phyloP scores from a whole-genome alignment of 2,888 invertebrate species.

The Melipona bicolor region DNA sequence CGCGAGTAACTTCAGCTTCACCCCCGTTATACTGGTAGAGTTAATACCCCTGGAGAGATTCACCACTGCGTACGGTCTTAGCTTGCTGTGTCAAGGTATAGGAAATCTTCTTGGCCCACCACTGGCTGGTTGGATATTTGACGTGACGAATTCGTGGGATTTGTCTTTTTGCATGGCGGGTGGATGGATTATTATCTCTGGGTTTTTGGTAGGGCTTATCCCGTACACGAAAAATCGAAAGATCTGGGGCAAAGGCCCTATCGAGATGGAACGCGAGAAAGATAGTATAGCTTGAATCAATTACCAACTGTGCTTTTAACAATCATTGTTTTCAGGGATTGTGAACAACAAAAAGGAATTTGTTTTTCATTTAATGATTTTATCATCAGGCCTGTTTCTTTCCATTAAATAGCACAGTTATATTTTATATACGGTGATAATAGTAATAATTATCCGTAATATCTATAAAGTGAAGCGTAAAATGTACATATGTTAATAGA shows the following conservation, averaged over 20 bases:
- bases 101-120: conserved; percentile 97
- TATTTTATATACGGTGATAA: conserved; percentile 27
- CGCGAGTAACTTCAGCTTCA: conserved; percentile 96
- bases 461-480: conserved; percentile 21
- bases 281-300: conserved; percentile 67
- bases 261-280: conserved; percentile 84
- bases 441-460: conserved; percentile 8
- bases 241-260: conserved; percentile 86
- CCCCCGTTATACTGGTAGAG: conserved; percentile 94
- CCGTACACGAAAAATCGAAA: conserved; percentile 88
- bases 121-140: conserved; percentile 91
- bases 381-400: background rate
- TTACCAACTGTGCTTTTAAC: background rate
- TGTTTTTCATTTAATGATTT: conserved; percentile 4
- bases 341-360: background rate
- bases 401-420: background rate
- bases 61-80: conserved; percentile 96
- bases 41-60: conserved; percentile 95
- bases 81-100: conserved; percentile 95
- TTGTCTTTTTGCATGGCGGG: conserved; percentile 93
- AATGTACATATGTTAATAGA: conserved; percentile 30
- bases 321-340: background rate
- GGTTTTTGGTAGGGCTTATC: conserved; percentile 88
- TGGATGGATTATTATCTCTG: conserved; percentile 92
- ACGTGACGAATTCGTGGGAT: conserved; percentile 90